Base-by-base conservation (phyloP, 2,888 invertebrate species). In the Opisthograptis luteolata region DNA sequence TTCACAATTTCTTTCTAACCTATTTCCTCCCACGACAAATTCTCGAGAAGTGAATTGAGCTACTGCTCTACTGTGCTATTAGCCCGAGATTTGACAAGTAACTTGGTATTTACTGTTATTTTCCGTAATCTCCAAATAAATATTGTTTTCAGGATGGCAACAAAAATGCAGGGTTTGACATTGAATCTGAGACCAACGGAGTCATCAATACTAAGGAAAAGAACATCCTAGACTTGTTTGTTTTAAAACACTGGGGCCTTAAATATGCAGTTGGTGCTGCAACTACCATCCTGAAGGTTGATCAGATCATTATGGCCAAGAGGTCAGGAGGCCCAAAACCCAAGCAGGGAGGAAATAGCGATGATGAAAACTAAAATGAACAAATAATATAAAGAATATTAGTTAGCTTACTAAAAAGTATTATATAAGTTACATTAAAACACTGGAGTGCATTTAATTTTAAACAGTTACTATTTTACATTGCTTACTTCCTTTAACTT, bases 251-350 rank as follows among this genome's bases (percentile, higher is more conserved):
- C 74, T 99, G 99, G 98, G 99, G 95, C 2, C 87, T 99, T 43
- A 98, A 98, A 81, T 98, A 99, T 87, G 98, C 99, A 0, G 96
- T 97, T 0, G 94, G 96, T 55, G 98, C 98, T 1, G 98, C 99
- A 0, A 94, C 95, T 54, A 98, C 98, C 0, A 96, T 99, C 62
- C 92, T 99, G 17, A 95, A 96, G 80, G 97, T 99, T 15, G 98
- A 99, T 87, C 98, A 99, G 90, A 99, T 99, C 64, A 99, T 99
- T 62, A 98, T 99, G 98, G 98, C 99, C 0, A 99, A 99, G 89
- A 93, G 96, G 68, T 98, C 98, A 9, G 99, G 99, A 32, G 99
- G 99, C 31, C 98, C 98, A 0, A 98, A 98, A 82, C 93, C 96
- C 1, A 93, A 93, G 68, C 93, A 93, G 53, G 88, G 87, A 7